phyloP scores from a whole-genome alignment of 2,113 vertebrate genomes.

The Telmatochromis sp. region DNA sequence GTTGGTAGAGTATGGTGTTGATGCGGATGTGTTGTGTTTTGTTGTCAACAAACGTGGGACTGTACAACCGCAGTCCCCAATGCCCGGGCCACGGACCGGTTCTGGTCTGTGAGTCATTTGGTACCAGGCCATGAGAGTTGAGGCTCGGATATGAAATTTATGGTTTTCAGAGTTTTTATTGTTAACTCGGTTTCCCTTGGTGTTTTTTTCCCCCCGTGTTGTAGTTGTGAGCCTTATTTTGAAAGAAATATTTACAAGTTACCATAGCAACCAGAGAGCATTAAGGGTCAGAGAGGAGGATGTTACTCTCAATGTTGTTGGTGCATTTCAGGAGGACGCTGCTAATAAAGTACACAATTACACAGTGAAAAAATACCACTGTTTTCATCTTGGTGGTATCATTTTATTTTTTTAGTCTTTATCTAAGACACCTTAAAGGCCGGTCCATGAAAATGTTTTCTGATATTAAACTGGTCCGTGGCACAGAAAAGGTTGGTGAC shows the following conservation, averaged over 20 bases:
- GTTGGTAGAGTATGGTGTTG: not conserved
- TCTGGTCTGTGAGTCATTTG: not conserved
- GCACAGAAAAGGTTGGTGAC: not conserved
- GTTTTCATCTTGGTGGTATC: not conserved
- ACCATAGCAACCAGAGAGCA: not conserved
- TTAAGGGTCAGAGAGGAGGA: not conserved
- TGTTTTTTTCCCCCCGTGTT: accelerated
- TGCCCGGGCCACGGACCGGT: not conserved
- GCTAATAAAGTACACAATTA: not conserved
- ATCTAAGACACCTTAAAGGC: not conserved
- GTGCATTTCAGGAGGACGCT: accelerated
- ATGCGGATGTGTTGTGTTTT: not conserved
- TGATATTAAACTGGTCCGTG: not conserved
- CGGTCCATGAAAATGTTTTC: not conserved
- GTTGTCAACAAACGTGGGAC: not conserved
- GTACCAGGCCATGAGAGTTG: not conserved
- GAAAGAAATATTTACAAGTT: not conserved
- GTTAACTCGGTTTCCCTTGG: accelerated
- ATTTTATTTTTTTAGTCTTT: not conserved
- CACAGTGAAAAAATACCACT: not conserved
- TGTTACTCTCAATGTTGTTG: not conserved
- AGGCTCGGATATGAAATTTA: not conserved
- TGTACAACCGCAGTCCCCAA: not conserved
- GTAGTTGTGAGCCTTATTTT: not conserved
- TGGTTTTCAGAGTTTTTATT: not conserved